Conservation (phyloP, 2,888 invertebrate genomes). For the Esperia sulphurella region DNA sequence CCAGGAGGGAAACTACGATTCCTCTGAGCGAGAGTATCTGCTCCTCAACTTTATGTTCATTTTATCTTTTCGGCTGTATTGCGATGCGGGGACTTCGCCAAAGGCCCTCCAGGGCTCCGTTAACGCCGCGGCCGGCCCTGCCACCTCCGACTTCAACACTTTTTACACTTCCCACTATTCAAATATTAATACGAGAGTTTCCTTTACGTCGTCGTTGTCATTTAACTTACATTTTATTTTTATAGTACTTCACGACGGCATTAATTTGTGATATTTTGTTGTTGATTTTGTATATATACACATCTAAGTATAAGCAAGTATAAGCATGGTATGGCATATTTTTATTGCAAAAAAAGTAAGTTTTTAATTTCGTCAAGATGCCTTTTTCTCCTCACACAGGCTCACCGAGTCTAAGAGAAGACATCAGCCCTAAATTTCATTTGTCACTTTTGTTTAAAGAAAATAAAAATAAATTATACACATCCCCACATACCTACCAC, state of each 20-base stretch:
- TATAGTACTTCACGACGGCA: conserved; percentile 5
- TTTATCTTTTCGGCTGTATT: conserved; percentile 77
- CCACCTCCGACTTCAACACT: conserved; percentile 60
- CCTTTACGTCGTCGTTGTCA: conserved; percentile 30
- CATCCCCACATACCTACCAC: no score
- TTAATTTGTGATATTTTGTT: no score
- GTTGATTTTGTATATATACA: background rate
- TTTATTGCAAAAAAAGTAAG: no score
- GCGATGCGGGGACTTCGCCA: conserved; percentile 67
- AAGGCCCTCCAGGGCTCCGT: conserved; percentile 75
- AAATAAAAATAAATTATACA: no score
- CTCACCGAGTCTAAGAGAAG: no score
- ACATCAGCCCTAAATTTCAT: no score
- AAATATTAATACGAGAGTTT: conserved; percentile 62
- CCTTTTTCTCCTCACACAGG: no score
- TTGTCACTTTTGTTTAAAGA: no score
- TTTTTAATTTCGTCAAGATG: no score
- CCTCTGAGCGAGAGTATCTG: conserved; percentile 73
- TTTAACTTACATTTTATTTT: conserved; percentile 41
- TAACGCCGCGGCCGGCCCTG: conserved; percentile 62
- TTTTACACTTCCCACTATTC: conserved; percentile 67
- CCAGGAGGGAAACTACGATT: conserved; percentile 73
- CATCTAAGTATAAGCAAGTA: no score
- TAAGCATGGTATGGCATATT: no score
- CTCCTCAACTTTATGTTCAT: conserved; percentile 77